These are phyloP conservation scores for Paramuricea clavata DNA, from an alignment of 92 coral and sea anemone genomes.

Conservation along the genomic window DNA sequence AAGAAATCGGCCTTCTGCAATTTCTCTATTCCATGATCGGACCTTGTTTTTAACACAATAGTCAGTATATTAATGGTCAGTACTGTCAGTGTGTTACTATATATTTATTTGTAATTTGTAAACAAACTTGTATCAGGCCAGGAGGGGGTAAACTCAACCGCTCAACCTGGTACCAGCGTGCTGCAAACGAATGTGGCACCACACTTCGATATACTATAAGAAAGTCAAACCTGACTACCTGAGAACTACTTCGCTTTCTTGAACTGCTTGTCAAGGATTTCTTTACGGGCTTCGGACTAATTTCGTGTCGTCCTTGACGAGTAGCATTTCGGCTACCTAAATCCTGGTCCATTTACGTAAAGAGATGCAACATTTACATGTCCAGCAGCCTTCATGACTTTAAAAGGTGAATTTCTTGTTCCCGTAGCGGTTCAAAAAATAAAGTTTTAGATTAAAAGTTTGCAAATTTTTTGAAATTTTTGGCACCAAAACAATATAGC, in stretches of 20 bases:
- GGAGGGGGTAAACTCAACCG: too few species aligned
- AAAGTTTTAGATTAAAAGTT: not conserved
- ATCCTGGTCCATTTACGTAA: not conserved
- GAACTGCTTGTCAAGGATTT: not conserved
- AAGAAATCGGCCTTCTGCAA: too few species aligned
- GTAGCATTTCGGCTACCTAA: not conserved
- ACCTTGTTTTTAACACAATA: too few species aligned
- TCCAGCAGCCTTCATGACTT: slow-evolving; percentile 9
- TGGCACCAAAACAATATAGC: not conserved
- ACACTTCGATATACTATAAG: not conserved
- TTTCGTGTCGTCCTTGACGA: not conserved
- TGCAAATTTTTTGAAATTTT: not conserved
- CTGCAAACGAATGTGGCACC: not conserved
- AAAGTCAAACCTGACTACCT: not conserved
- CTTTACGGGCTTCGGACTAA: not conserved
- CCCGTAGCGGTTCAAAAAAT: not conserved
- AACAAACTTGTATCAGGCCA: too few species aligned
- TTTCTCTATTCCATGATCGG: too few species aligned
- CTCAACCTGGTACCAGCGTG: not conserved
- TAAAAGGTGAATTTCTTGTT: too few species aligned
- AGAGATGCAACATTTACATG: not conserved
- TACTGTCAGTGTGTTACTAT: too few species aligned
- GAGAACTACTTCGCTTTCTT: not conserved
- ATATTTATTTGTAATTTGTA: too few species aligned
- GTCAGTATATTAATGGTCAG: too few species aligned